Evolutionary conservation across 2,888 invertebrate species (phyloP).

Genomic region (Caenorhabditis angaria): DNA sequence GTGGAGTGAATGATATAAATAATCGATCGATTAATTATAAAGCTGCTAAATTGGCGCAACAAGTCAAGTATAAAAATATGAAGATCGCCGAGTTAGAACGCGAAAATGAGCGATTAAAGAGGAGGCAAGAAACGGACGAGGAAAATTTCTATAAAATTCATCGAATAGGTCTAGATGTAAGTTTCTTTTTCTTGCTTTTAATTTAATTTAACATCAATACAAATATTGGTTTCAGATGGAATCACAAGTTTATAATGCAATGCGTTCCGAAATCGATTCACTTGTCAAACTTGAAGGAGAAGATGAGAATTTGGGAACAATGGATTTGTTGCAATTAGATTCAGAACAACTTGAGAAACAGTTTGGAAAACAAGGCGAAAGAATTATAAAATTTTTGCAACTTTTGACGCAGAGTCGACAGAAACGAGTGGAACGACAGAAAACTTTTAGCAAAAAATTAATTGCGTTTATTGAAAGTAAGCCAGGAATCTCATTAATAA

Average conservation of each 20-base stretch:
- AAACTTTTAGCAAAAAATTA: conserved; percentile 18
- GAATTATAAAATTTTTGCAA: neutral
- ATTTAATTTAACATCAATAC: no score
- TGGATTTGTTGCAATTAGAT: conserved; percentile 4
- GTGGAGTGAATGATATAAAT: conserved; percentile 63
- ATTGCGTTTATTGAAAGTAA: conserved; percentile 19
- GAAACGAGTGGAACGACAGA: conserved; percentile 15
- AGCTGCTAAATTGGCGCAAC: conserved; percentile 88
- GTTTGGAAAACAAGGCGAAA: neutral
- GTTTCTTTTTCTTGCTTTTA: conserved; percentile 5
- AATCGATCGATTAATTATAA: conserved; percentile 78
- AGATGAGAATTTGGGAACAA: neutral
- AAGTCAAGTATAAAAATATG: conserved; percentile 88
- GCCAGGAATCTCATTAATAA: neutral
- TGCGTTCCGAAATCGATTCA: neutral
- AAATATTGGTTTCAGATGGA: conserved; percentile 7
- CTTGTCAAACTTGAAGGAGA: neutral
- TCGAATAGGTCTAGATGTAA: conserved; percentile 86
- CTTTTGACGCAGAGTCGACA: conserved; percentile 14
- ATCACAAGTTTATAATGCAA: neutral
- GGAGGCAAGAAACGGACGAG: conserved; percentile 94
- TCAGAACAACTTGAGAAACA: conserved; percentile 1
- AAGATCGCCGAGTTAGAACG: conserved; percentile 87
- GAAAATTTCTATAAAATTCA: conserved; percentile 96
- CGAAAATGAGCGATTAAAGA: conserved; percentile 90